A percentile compares a stretch with the other conserved stretches of the same genome.
Evolutionary conservation across 1,140 invertebrate genomes (phyloP).

Genomic region (Leptestheria dahalacensis): DNA sequence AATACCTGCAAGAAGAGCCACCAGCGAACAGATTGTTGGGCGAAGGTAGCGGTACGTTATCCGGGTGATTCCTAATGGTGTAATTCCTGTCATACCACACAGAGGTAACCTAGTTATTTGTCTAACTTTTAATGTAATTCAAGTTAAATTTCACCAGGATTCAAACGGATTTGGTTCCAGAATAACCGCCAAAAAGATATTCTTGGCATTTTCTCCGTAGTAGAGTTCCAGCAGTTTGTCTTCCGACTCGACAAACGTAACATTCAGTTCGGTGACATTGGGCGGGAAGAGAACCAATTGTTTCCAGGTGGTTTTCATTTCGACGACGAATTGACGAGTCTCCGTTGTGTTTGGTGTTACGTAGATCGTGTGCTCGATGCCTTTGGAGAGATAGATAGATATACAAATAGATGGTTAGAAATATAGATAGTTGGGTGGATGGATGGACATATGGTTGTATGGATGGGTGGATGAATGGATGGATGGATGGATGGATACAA

Average conservation of each 20-base stretch:
- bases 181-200: conserved; percentile 42
- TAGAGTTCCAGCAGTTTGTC: conserved; percentile 51
- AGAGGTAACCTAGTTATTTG: not conserved
- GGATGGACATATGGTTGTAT: no score
- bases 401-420: no score
- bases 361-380: conserved; percentile 43
- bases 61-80: conserved; percentile 13
- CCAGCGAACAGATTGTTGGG: not conserved
- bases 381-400: no score
- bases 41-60: conserved; percentile 1
- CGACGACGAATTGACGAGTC: conserved; percentile 45
- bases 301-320: conserved; percentile 34
- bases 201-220: conserved; percentile 43
- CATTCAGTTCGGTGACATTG: conserved; percentile 34
- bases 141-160: not conserved
- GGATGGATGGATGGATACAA: no score
- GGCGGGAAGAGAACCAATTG: conserved; percentile 21
- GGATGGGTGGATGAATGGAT: no score
- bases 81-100: not conserved
- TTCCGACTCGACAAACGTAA: conserved; percentile 44
- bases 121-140: not conserved
- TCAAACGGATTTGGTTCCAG: conserved; percentile 36
- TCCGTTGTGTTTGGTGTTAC: conserved; percentile 49
- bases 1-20: conserved; percentile 2
- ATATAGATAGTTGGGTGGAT: no score